These are phyloP conservation scores for Choristoneura rosaceana DNA, from an alignment of 2,888 invertebrate genomes.

Conservation along the genomic window DNA sequence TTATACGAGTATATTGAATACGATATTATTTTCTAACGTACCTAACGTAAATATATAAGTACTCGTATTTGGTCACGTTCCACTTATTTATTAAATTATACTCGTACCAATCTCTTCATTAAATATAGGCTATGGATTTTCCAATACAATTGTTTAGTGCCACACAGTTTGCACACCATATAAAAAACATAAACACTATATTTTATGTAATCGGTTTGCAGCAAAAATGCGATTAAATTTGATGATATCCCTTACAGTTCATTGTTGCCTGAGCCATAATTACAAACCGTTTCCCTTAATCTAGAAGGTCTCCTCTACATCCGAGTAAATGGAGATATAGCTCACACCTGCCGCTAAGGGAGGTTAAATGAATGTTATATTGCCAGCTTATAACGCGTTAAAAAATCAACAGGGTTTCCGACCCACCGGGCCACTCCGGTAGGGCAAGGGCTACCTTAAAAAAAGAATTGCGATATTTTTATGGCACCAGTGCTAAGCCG, in stretches of 20 bases:
- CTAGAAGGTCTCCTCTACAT: slow-evolving; percentile 15
- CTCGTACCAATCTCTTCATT: too few species aligned
- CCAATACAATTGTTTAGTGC: too few species aligned
- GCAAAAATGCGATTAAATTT: slow-evolving; percentile 1
- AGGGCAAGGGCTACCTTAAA: slow-evolving; percentile 15
- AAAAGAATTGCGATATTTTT: slow-evolving; percentile 25
- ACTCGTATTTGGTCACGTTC: too few species aligned
- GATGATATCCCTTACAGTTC: slow-evolving; percentile 15
- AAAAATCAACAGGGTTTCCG: slow-evolving; percentile 39
- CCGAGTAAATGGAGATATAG: slow-evolving; percentile 24
- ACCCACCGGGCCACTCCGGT: slow-evolving; percentile 20
- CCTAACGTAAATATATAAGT: too few species aligned
- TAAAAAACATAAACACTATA: not conserved
- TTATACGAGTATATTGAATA: too few species aligned
- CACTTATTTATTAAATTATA: too few species aligned
- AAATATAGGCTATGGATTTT: too few species aligned
- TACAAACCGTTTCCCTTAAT: slow-evolving; percentile 22
- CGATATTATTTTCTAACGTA: too few species aligned
- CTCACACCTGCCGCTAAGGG: slow-evolving; percentile 23
- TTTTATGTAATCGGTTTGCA: not conserved
- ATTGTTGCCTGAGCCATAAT: slow-evolving; percentile 25
- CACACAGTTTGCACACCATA: not conserved
- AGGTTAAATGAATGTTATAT: slow-evolving; percentile 31
- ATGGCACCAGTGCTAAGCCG: not conserved
- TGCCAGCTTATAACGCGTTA: slow-evolving; percentile 37